Evolutionary conservation across 1,140 invertebrate species (phyloP), one percentile per base, ranked within the genome.

Genomic region (Teleopsis dalmanni): DNA sequence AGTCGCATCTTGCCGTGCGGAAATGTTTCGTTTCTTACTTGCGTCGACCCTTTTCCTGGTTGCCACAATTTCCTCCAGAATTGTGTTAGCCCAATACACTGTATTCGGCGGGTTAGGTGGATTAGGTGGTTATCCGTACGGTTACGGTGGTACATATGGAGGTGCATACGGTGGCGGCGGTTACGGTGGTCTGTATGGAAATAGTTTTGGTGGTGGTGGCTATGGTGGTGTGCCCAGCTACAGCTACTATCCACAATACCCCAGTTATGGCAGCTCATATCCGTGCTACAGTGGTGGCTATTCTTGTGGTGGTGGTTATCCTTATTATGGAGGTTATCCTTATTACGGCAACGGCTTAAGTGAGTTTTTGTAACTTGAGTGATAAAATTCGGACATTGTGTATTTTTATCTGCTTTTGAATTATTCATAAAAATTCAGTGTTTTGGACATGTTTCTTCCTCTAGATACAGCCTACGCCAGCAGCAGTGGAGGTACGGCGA

Each of bases 381-480:
- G 37, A n/a, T 11, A 31, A 43, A 26, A 10, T 26, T 4, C 13
- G 41, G 3, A 43, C 14, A 34, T 25, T 31, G 5, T 31, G 13
- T 16, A 35, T 41, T 47, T 27, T 38, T 9, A 13, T 9, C 4
- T 4, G 22, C 9, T 29, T 25, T 13, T 22, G 21, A 42, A 35
- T 25, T 19, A n/a, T 37, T 42, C 7, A 22, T 25, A n/a, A 34
- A n/a, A 48, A 45, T 48, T 31, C 53, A 67, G 64, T 67, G 59
- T 64, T 67, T 45, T 67, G 64, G 64, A 56, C 52, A 7, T 67
- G 59, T 54, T 67, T 53, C 45, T 49, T 67, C 10, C 43, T 60
- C 13, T 62, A 67, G 64, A 53, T 44, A 64, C 61, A 4, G 61
- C 59, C 6, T 67, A 52, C 51, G 59, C 64, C 11, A 67, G 63